Conservation (phyloP, 2,888 invertebrate genomes). For the Phalangium opilio region DNA sequence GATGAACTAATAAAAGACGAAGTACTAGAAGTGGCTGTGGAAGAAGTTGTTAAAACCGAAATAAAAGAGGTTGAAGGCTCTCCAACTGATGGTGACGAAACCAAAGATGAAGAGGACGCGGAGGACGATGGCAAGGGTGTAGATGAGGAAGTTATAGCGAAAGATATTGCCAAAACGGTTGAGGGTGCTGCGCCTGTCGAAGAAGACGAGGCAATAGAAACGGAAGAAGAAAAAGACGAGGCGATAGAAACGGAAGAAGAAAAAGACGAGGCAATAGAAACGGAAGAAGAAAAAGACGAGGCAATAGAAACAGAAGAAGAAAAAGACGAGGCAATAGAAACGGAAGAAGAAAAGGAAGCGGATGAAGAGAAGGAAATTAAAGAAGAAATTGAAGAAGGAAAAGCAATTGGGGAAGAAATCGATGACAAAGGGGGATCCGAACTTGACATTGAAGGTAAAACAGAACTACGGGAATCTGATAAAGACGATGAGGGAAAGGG, state of each 20-base stretch:
- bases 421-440: too few relatives aligned
- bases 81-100: neutral
- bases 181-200: neutral
- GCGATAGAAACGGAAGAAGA: slow-evolving; percentile 4
- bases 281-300: slow-evolving; percentile 8
- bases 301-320: slow-evolving; percentile 8
- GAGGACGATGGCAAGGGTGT: neutral
- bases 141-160: slow-evolving; percentile 3
- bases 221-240: slow-evolving; percentile 2
- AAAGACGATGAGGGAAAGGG: neutral
- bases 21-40: neutral
- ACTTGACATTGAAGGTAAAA: too few relatives aligned
- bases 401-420: too few relatives aligned
- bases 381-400: too few relatives aligned
- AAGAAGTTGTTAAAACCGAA: neutral
- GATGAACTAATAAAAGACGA: neutral
- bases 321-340: neutral
- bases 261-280: slow-evolving; percentile 3
- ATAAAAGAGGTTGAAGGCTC: neutral
- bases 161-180: slow-evolving; percentile 6
- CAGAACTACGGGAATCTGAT: neutral
- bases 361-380: neutral
- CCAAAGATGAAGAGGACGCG: neutral
- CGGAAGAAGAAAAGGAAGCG: slow-evolving; percentile 1
- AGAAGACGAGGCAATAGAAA: slow-evolving; percentile 7